phyloP scores from a whole-genome alignment of 2,113 vertebrate genomes.

The Agelaius phoeniceus region DNA sequence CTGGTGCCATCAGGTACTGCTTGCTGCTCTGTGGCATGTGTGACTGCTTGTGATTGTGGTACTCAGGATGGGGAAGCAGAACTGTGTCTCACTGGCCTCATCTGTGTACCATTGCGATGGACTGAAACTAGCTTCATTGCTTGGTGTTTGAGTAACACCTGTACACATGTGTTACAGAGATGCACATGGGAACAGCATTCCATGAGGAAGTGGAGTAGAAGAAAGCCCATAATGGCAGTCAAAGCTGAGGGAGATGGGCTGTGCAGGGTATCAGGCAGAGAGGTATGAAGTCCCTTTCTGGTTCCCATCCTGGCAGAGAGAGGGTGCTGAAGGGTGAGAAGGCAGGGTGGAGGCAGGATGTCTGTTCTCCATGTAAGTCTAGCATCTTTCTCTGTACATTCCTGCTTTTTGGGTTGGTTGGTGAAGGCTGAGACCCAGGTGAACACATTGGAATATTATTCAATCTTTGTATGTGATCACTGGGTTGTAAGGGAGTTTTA shows the following conservation, averaged over 20 bases:
- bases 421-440: not conserved
- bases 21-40: not conserved
- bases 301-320: not conserved
- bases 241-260: not conserved
- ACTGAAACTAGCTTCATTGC: not conserved
- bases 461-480: not conserved
- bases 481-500: not conserved
- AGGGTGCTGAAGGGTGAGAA: not conserved
- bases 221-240: not conserved
- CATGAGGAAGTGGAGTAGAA: not conserved
- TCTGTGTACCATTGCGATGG: rapidly evolving
- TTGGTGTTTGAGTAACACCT: not conserved
- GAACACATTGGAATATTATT: not conserved
- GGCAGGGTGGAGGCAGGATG: rapidly evolving
- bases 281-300: not conserved
- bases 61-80: not conserved
- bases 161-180: rapidly evolving
- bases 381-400: not conserved
- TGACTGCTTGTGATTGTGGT: not conserved
- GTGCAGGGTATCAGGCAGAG: not conserved
- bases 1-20: not conserved
- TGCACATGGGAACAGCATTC: not conserved
- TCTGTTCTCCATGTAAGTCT: not conserved
- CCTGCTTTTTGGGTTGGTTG: not conserved
- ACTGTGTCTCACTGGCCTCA: not conserved